Conservation (phyloP, 2,113 vertebrate species). For the Hippocampus abdominalis region DNA sequence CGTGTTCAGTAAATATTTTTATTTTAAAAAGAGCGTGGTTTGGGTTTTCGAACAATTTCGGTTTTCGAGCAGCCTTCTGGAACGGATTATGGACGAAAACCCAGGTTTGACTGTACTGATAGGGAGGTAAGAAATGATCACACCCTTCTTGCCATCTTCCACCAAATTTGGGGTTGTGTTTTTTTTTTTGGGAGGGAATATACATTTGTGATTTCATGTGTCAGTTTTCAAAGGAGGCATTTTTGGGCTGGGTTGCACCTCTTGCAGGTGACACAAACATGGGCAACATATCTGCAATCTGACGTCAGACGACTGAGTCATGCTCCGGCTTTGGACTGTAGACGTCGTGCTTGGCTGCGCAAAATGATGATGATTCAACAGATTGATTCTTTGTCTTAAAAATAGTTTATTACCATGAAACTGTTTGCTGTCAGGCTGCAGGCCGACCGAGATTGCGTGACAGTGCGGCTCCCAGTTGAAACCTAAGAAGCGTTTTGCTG, state of each 20-base stretch:
- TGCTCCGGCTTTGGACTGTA: conserved; percentile 37
- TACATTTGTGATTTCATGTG: conserved; percentile 17
- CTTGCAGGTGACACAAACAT: conserved; percentile 19
- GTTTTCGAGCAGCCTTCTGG: too few relatives aligned
- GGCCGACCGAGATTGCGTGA: conserved; percentile 44
- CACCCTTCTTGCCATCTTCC: neutral
- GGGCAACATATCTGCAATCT: conserved; percentile 20
- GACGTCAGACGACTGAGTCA: conserved; percentile 50
- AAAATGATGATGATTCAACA: conserved; percentile 49
- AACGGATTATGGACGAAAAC: too few relatives aligned
- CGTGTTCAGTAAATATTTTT: too few relatives aligned
- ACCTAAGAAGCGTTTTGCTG: conserved; percentile 41
- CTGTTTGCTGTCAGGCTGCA: conserved; percentile 36
- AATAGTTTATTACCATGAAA: conserved; percentile 59
- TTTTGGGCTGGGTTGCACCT: neutral
- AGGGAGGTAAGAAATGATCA: conserved; percentile 37
- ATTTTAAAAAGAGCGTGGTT: too few relatives aligned
- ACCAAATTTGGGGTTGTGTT: conserved; percentile 9
- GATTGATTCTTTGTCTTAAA: conserved; percentile 52
- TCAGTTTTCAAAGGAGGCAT: conserved; percentile 11
- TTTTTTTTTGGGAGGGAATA: neutral
- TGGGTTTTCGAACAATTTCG: too few relatives aligned
- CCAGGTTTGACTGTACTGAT: too few relatives aligned
- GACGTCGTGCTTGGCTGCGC: conserved; percentile 32
- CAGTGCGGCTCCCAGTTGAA: conserved; percentile 50